A percentile compares a stretch with the other conserved stretches of the same genome.
Evolutionary conservation across 2,113 vertebrate genomes (phyloP).

Genomic region (Helogale parvula): DNA sequence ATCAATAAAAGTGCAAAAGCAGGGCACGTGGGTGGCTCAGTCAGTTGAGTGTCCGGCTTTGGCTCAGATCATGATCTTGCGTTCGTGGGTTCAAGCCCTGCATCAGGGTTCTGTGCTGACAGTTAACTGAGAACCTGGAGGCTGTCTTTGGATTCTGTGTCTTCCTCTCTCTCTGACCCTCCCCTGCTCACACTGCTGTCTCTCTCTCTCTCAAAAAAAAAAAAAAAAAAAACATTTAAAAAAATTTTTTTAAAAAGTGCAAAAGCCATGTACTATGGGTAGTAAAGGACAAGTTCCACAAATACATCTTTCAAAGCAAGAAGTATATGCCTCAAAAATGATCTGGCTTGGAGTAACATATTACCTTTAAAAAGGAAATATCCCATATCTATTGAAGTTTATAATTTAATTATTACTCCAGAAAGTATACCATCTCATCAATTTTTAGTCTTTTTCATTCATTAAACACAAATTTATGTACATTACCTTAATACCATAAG

Average conservation of each 20-base stretch:
- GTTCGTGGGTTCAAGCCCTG: too few relatives aligned
- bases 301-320: not conserved
- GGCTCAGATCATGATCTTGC: too few relatives aligned
- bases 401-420: not conserved
- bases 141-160: too few relatives aligned
- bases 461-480: not conserved
- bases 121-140: too few relatives aligned
- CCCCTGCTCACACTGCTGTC: too few relatives aligned
- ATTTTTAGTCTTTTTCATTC: not conserved
- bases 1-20: not conserved
- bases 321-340: not conserved
- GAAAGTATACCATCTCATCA: not conserved
- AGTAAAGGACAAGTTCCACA: not conserved
- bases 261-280: not conserved
- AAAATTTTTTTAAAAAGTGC: not conserved
- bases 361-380: not conserved
- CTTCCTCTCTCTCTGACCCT: too few relatives aligned
- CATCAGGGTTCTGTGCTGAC: too few relatives aligned
- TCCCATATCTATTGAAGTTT: not conserved
- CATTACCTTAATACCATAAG: not conserved
- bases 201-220: too few relatives aligned
- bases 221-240: too few relatives aligned
- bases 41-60: too few relatives aligned
- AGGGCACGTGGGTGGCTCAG: too few relatives aligned
- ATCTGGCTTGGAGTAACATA: not conserved